These are phyloP conservation scores for Coenonympha glycerion DNA, from an alignment of 2,888 invertebrate genomes.

Conservation along the genomic window DNA sequence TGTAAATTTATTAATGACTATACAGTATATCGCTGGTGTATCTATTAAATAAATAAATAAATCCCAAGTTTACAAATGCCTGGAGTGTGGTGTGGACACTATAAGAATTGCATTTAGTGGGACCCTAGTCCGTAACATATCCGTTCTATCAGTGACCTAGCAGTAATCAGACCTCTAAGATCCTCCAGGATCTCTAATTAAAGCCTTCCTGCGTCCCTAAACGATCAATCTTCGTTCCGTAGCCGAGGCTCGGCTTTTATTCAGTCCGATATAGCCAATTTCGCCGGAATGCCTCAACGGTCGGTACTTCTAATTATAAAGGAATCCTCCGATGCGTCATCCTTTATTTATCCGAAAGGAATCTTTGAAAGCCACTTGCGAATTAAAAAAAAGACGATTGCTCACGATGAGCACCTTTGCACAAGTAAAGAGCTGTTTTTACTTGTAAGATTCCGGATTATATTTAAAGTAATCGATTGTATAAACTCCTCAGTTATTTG, in stretches of 20 bases:
- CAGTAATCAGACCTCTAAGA: conserved; percentile 28
- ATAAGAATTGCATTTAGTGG: too few species aligned
- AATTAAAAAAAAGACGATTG: conserved; percentile 28
- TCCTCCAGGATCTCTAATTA: conserved; percentile 35
- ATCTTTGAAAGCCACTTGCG: conserved; percentile 32
- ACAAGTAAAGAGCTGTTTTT: neutral
- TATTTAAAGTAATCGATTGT: too few species aligned
- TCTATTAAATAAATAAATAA: too few species aligned
- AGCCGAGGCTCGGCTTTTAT: conserved; percentile 34
- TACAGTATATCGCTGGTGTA: too few species aligned
- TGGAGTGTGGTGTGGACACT: too few species aligned
- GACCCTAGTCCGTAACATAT: too few species aligned
- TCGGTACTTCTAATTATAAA: conserved; percentile 46
- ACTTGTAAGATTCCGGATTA: neutral
- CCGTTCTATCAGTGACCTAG: conserved; percentile 22
- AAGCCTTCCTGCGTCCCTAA: conserved; percentile 32
- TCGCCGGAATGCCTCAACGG: conserved; percentile 35
- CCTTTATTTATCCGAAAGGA: conserved; percentile 40
- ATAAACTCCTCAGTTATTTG: too few species aligned
- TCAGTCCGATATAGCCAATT: conserved; percentile 40
- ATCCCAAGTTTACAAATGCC: too few species aligned
- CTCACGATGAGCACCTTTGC: conserved; percentile 1
- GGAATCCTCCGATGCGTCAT: conserved; percentile 46
- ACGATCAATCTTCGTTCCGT: conserved; percentile 42
- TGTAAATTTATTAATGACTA: too few species aligned